These are phyloP conservation scores for Beroe ovata DNA, from an alignment of 37 sponge, comb jelly and placozoan genomes.

Conservation along the genomic window DNA sequence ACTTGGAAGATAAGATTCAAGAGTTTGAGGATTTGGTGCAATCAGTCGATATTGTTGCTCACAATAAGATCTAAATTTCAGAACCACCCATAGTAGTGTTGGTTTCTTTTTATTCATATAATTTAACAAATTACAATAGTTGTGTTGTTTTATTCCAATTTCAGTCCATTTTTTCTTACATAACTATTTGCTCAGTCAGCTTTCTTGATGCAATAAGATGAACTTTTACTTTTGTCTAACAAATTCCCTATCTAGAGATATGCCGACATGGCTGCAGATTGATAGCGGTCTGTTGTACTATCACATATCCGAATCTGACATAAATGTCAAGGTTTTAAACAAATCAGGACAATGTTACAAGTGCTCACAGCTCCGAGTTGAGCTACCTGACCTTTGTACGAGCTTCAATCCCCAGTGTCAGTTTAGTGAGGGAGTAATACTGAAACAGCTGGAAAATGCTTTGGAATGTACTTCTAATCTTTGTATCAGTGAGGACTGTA, in stretches of 20 bases:
- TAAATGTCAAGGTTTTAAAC: not conserved
- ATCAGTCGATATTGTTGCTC: conserved; percentile 88
- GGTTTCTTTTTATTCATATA: conserved; percentile 55
- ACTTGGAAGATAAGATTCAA: conserved; percentile 84
- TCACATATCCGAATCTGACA: not conserved
- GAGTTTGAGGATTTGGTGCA: conserved; percentile 84
- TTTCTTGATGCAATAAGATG: no score
- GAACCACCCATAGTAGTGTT: not conserved
- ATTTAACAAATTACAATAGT: no score
- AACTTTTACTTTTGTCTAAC: no score
- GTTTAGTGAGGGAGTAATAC: not conserved
- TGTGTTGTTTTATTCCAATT: no score
- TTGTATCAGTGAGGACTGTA: not conserved
- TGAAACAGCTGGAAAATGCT: not conserved
- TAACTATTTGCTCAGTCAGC: no score
- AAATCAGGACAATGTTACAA: not conserved
- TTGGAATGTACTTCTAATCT: not conserved
- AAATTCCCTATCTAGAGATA: no score
- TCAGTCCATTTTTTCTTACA: no score
- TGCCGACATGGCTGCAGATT: not conserved
- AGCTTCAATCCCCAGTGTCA: not conserved
- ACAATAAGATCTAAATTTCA: conserved; percentile 83
- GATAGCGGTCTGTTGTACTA: not conserved
- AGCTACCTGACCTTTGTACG: not conserved
- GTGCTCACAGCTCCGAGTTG: not conserved